Percentiles rank a stretch among this genome's conserved stretches.
These are phyloP conservation scores for Psittacula echo DNA, from an alignment of 2,797 vertebrate species.

Conservation along the genomic window DNA sequence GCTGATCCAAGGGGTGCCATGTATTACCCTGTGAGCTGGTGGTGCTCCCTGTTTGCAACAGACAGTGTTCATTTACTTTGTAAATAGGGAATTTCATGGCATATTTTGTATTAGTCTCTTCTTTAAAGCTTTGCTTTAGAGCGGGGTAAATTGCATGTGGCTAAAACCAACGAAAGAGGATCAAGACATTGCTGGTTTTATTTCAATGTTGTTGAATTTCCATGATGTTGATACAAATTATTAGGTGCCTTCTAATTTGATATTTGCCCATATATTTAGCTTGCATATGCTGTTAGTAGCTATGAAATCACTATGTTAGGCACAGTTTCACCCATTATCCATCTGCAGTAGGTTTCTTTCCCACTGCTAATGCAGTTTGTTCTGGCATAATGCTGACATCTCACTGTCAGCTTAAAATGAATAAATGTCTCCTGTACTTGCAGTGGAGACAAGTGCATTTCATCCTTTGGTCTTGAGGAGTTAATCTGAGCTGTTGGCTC, in stretches of 20 bases:
- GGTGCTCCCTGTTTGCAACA: neutral
- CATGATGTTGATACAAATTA: no score
- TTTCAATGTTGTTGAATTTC: neutral
- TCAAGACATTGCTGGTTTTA: neutral
- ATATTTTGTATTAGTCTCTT: neutral
- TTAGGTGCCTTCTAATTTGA: neutral
- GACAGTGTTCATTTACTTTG: neutral
- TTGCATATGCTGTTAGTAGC: accelerated
- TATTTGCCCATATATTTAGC: accelerated
- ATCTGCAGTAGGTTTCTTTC: neutral
- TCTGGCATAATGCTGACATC: neutral
- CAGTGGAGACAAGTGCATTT: accelerated
- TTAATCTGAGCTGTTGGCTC: neutral
- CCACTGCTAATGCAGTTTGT: neutral
- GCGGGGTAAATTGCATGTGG: neutral
- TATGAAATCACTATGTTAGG: accelerated
- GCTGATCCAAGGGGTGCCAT: neutral
- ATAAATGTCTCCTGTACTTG: accelerated
- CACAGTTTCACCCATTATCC: neutral
- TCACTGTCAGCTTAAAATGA: neutral
- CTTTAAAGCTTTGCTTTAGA: neutral
- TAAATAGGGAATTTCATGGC: accelerated
- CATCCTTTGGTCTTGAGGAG: neutral
- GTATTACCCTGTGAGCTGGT: neutral
- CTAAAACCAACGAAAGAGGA: neutral